Evolutionary conservation across 2,797 vertebrate species (phyloP).

Genomic region (Pampus argenteus): DNA sequence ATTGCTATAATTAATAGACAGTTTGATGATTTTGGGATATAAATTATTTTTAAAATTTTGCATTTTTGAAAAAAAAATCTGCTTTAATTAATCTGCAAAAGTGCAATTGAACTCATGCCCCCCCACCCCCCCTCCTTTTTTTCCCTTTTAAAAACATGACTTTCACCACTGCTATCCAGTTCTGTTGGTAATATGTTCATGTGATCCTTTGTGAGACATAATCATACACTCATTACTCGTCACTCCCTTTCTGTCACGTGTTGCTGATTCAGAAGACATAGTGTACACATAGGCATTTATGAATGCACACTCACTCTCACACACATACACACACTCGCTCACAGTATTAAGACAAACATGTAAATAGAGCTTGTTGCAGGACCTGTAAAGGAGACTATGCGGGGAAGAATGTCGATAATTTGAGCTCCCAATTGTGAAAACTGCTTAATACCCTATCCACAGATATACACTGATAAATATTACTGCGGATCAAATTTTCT

Average conservation of each 20-base stretch:
- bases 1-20: background rate
- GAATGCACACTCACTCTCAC: background rate
- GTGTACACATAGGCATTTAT: slow-evolving; percentile 5
- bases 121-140: no score
- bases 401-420: background rate
- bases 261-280: slow-evolving; percentile 52
- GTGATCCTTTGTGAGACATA: slow-evolving; percentile 46
- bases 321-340: background rate
- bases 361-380: background rate
- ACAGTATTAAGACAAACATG: slow-evolving; percentile 1
- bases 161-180: slow-evolving; percentile 7
- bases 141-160: background rate
- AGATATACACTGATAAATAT: background rate
- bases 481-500: background rate
- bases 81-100: background rate
- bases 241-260: slow-evolving; percentile 46
- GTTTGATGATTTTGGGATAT: background rate
- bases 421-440: background rate
- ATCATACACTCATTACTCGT: slow-evolving; percentile 24
- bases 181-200: slow-evolving; percentile 21
- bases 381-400: background rate
- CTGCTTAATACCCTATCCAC: no score
- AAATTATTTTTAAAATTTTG: background rate
- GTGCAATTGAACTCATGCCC: background rate
- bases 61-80: background rate